A percentile compares a stretch with the other conserved stretches of the same genome.
Conservation (phyloP, 2,888 invertebrate species). For the Ceraclea dissimilis region DNA sequence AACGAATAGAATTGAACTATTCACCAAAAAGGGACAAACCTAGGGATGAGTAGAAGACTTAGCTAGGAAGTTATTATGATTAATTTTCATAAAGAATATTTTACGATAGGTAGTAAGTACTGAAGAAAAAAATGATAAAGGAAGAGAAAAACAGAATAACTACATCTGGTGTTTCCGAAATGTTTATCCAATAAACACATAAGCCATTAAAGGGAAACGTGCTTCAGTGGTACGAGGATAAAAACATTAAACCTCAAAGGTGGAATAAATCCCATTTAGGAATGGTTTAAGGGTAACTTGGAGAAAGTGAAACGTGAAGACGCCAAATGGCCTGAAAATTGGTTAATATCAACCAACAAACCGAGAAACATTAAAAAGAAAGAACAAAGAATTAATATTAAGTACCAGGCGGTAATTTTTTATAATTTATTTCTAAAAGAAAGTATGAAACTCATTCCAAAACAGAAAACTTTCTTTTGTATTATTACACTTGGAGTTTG, state of each 20-base stretch:
- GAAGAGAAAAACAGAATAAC: background rate
- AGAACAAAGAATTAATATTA: background rate
- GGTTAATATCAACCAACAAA: background rate
- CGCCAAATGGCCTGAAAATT: slow-evolving; percentile 1
- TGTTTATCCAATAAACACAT: slow-evolving; percentile 2
- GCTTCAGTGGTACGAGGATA: background rate
- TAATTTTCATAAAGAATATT: background rate
- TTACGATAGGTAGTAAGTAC: background rate
- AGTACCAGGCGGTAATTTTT: background rate
- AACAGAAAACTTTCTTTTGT: no score
- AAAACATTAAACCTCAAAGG: slow-evolving; percentile 2
- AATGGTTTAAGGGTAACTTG: background rate
- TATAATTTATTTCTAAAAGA: background rate
- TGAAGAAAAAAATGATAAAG: background rate
- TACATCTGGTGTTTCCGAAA: background rate
- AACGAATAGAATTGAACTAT: no score
- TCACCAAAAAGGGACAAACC: no score
- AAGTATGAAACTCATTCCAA: background rate
- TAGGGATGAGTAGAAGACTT: no score
- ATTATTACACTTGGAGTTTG: no score
- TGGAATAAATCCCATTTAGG: background rate
- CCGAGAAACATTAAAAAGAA: background rate
- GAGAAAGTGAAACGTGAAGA: background rate
- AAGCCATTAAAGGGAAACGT: slow-evolving; percentile 1
- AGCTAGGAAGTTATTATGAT: no score